Evolutionary conservation across 2,797 vertebrate genomes (phyloP), one percentile per base, ranked within the genome.

Genomic region (Ciconia nigra): DNA sequence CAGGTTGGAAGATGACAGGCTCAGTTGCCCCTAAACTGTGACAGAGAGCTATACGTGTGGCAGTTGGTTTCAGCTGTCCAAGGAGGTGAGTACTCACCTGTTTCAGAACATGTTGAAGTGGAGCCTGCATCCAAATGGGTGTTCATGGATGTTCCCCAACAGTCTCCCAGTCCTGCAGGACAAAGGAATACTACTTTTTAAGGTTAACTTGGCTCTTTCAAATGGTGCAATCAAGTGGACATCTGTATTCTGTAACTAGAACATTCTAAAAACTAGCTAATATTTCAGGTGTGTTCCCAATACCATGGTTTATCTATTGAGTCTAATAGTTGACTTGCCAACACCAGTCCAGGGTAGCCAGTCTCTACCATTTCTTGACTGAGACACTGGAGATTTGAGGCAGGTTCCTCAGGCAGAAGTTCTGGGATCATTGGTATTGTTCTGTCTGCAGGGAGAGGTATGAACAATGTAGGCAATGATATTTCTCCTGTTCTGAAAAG

Each of bases 31-130:
- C 44, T 77, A 31, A 66, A 54, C 24, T 20, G 20, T 44, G 57
- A 74, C 9, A n/a, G 8, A 58, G 33, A n/a, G 35, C 20, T 39
- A 4, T 13, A 33, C 0, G 0, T 20, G 31, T 33, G 41, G 77
- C 52, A 18, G 26, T 5, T 37, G 20, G 41, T 57, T 81, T 92
- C 11, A 8, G 61, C 61, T 71, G 17, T 13, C 13, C 21, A 24
- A 54, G 61, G 28, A 67, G 29, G 25, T 18, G 22, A 41, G 13
- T 2, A 8, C 18, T 66, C 14, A 16, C 19, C 73, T 78, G 35
- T 59, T 85, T 78, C 65, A 57, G 63, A 77, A 46, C 39, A 37
- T 1, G 33, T 8, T 39, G 59, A 88, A 90, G 44, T 21, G 61
- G 39, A 85, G 15, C 33, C 39, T 87, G 49, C 58, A 61, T 59